Evolutionary conservation across 2,113 vertebrate species (phyloP).

Genomic region (Mus musculus): DNA sequence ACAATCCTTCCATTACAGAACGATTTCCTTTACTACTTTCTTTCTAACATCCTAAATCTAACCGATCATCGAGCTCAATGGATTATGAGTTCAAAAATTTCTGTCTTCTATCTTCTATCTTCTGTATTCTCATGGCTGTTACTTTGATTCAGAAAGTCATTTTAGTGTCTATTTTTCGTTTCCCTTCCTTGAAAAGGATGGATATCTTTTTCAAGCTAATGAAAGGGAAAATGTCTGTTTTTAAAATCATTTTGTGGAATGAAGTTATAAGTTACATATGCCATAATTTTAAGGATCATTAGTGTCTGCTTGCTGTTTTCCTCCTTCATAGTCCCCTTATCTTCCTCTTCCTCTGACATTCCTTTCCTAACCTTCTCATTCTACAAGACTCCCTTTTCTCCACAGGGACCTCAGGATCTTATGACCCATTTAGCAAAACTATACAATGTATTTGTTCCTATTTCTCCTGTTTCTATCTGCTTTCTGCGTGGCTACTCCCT

Average conservation of each 20-base stretch:
- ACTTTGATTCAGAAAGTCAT: constrained; percentile 8
- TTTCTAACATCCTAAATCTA: constrained; percentile 42
- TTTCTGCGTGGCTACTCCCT: not conserved
- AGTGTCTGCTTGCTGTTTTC: not conserved
- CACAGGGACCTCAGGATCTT: not conserved
- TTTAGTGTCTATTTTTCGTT: not conserved
- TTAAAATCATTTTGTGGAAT: not conserved
- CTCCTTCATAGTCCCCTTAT: not conserved
- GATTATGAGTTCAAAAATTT: constrained; percentile 53
- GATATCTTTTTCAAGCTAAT: constrained; percentile 20
- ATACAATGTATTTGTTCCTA: not conserved
- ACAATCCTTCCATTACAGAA: constrained; percentile 12
- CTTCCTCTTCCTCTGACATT: not conserved
- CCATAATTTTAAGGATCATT: not conserved
- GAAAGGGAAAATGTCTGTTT: not conserved
- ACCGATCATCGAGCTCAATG: constrained; percentile 8
- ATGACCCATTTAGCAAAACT: not conserved
- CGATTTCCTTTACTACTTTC: constrained; percentile 5
- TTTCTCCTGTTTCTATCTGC: not conserved
- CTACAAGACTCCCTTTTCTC: not conserved
- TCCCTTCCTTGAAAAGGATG: not conserved
- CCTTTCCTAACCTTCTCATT: not conserved
- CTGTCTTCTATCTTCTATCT: constrained; percentile 16
- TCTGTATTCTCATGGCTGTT: not conserved
- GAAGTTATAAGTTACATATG: not conserved